A percentile compares a stretch with the other conserved stretches of the same genome.
phyloP scores from a whole-genome alignment of 2,797 vertebrate species.

The Falco novaeseelandiae region DNA sequence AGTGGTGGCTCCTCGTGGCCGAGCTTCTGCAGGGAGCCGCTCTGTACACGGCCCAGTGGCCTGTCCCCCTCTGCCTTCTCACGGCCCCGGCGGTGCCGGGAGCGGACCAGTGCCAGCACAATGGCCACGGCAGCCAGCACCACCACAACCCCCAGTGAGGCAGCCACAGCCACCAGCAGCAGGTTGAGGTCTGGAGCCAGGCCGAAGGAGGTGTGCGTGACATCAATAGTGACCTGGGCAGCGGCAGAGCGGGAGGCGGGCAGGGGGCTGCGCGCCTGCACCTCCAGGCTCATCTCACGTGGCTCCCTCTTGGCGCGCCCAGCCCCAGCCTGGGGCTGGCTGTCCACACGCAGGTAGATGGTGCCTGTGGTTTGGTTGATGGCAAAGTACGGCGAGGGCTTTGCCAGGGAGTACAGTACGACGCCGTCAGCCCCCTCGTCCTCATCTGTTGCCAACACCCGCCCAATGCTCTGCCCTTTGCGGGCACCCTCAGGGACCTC shows the following conservation, averaged over 20 bases:
- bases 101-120: constrained; percentile 89
- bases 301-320: constrained; percentile 84
- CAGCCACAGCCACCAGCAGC: constrained; percentile 89
- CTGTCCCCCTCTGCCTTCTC: constrained; percentile 76
- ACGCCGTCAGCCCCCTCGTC: constrained; percentile 93
- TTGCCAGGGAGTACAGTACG: constrained; percentile 88
- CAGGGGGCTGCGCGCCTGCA: constrained; percentile 89
- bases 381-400: constrained; percentile 88
- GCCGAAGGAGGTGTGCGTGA: constrained; percentile 93
- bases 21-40: constrained; percentile 88
- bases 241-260: constrained; percentile 86
- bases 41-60: constrained; percentile 75
- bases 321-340: constrained; percentile 65
- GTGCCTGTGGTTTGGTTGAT: constrained; percentile 92
- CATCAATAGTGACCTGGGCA: constrained; percentile 86
- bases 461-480: constrained; percentile 92
- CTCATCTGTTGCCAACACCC: constrained; percentile 90
- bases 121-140: constrained; percentile 91
- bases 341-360: constrained; percentile 89
- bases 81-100: constrained; percentile 73
- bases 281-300: constrained; percentile 88
- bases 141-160: constrained; percentile 90
- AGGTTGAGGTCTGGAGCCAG: constrained; percentile 89
- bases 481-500: constrained; percentile 90
- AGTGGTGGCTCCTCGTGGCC: constrained; percentile 82